These are phyloP conservation scores for Galemys pyrenaicus DNA, from an alignment of 2,113 vertebrate species.

Conservation along the genomic window DNA sequence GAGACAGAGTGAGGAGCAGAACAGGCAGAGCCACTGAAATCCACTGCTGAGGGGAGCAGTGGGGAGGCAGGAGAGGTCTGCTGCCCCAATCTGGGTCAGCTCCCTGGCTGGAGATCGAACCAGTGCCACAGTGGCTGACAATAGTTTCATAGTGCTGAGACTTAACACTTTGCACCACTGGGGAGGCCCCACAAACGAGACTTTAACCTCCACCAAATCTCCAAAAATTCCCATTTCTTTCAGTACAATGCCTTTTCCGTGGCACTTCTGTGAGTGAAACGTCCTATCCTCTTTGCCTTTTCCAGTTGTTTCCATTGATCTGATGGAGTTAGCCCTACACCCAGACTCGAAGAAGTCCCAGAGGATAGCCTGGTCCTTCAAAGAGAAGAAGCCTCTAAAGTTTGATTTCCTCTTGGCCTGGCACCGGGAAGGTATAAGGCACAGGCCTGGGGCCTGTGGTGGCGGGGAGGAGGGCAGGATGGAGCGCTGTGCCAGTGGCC, in stretches of 20 bases:
- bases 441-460: not conserved
- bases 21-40: no score
- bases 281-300: conserved; percentile 67
- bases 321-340: conserved; percentile 86
- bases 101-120: no score
- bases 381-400: conserved; percentile 89
- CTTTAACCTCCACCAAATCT: not conserved
- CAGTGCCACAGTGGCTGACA: no score
- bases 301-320: conserved; percentile 89
- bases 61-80: no score
- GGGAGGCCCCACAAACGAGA: no score
- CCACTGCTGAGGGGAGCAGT: no score
- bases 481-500: no score
- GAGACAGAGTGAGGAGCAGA: no score
- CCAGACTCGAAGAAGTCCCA: conserved; percentile 88
- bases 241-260: not conserved
- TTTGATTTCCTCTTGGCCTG: conserved; percentile 91
- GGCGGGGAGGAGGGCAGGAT: no score
- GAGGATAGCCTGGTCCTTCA: conserved; percentile 90
- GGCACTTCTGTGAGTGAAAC: not conserved
- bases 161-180: no score
- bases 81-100: no score
- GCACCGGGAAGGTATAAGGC: conserved; percentile 85
- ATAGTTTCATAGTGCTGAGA: no score
- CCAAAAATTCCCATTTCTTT: not conserved